phyloP scores from a whole-genome alignment of 2,888 invertebrate species.

The Agapostemon virescens region DNA sequence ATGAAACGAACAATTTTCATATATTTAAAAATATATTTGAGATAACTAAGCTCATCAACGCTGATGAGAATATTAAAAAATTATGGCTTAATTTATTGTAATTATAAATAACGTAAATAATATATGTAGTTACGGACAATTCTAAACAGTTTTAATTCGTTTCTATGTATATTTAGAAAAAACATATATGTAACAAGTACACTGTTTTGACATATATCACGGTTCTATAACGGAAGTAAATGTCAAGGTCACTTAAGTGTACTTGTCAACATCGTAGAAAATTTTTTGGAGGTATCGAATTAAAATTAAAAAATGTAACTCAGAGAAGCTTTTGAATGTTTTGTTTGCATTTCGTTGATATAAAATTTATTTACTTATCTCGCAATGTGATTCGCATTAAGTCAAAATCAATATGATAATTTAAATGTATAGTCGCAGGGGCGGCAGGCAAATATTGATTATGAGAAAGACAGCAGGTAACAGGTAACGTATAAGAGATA shows the following conservation, averaged over 20 bases:
- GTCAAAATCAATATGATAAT: constrained; percentile 26
- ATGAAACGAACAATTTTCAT: not conserved
- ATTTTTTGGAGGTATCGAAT: constrained; percentile 11
- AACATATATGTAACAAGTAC: not conserved
- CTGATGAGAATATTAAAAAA: not conserved
- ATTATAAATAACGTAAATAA: not conserved
- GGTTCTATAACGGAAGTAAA: constrained; percentile 13
- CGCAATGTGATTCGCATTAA: not conserved
- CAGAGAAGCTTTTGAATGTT: not conserved
- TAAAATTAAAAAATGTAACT: constrained; percentile 11
- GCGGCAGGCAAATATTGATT: constrained; percentile 63
- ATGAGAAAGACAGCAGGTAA: constrained; percentile 49
- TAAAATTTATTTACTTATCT: not conserved
- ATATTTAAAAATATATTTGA: not conserved
- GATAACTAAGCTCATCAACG: not conserved
- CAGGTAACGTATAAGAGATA: constrained; percentile 47
- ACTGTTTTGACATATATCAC: not conserved
- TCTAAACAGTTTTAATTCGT: not conserved
- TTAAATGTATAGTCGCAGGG: constrained; percentile 23
- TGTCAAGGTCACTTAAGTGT: constrained; percentile 32
- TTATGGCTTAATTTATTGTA: not conserved
- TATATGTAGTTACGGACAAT: not conserved
- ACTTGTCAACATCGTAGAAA: not conserved
- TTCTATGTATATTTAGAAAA: not conserved
- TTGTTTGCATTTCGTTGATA: not conserved